A percentile compares a stretch with the other conserved stretches of the same genome.
phyloP scores from a whole-genome alignment of 2,797 vertebrate genomes.

The Danio kyathit region DNA sequence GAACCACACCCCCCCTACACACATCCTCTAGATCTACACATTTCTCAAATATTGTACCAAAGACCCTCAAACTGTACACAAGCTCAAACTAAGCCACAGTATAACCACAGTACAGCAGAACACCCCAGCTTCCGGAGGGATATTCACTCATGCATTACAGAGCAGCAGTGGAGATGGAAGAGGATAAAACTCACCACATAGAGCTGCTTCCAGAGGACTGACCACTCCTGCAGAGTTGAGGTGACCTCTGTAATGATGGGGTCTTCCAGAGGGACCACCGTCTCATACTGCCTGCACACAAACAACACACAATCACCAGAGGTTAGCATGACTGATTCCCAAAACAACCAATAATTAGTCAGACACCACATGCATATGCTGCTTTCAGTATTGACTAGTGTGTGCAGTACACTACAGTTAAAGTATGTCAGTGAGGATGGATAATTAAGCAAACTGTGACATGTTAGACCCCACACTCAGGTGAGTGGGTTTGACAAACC shows the following conservation, averaged over 20 bases:
- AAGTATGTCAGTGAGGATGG: no score
- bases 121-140: background rate
- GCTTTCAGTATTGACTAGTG: no score
- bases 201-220: slow-evolving; percentile 96
- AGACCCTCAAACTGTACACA: background rate
- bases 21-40: background rate
- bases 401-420: no score
- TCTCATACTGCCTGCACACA: slow-evolving; percentile 90
- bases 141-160: background rate
- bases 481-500: no score
- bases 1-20: no score
- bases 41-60: background rate
- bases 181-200: slow-evolving; percentile 92
- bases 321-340: background rate
- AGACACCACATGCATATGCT: no score
- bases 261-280: slow-evolving; percentile 95
- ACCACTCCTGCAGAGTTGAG: slow-evolving; percentile 96
- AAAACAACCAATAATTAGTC: background rate
- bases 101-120: background rate
- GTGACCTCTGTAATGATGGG: slow-evolving; percentile 97
- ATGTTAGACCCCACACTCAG: no score
- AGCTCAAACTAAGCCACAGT: background rate
- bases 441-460: no score
- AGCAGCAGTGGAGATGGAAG: background rate
- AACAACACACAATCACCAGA: slow-evolving; percentile 27